These are phyloP conservation scores for Lydus trimaculatus DNA, from an alignment of 2,888 invertebrate genomes.

Conservation along the genomic window DNA sequence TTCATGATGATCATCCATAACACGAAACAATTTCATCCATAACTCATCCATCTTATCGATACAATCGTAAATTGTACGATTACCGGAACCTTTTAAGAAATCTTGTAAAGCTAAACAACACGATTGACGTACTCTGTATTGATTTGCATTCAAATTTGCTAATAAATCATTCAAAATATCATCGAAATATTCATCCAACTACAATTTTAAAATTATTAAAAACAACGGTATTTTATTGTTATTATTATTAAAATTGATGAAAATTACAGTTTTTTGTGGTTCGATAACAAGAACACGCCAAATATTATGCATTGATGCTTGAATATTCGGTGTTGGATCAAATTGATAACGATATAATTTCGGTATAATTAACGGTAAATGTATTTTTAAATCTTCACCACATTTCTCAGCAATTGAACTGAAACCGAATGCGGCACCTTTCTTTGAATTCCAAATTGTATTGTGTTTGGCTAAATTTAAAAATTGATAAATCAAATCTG, in stretches of 20 bases:
- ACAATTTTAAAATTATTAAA: conserved; percentile 37
- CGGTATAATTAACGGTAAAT: conserved; percentile 86
- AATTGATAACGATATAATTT: conserved; percentile 90
- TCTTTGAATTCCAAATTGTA: conserved; percentile 93
- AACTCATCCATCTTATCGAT: conserved; percentile 65
- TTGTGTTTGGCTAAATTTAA: conserved; percentile 96
- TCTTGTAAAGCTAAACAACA: conserved; percentile 89
- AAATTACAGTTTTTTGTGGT: conserved; percentile 79
- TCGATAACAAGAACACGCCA: conserved; percentile 91
- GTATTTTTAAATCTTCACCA: conserved; percentile 81
- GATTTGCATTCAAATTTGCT: conserved; percentile 80
- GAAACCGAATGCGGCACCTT: conserved; percentile 94
- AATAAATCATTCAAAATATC: conserved; percentile 83
- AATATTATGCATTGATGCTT: conserved; percentile 92
- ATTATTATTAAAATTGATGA: conserved; percentile 36
- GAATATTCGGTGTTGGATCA: conserved; percentile 91
- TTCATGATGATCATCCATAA: conserved; percentile 95
- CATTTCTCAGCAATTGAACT: conserved; percentile 85
- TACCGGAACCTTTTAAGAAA: conserved; percentile 71
- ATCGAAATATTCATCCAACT: conserved; percentile 83
- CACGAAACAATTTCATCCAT: conserved; percentile 85
- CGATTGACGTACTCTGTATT: conserved; percentile 91
- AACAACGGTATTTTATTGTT: too few species aligned
- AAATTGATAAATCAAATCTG: conserved; percentile 94
- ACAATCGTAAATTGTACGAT: conserved; percentile 58